A percentile compares a stretch with the other conserved stretches of the same genome.
phyloP scores from a whole-genome alignment of 2,797 vertebrate genomes.

The Calcarius lapponicus region DNA sequence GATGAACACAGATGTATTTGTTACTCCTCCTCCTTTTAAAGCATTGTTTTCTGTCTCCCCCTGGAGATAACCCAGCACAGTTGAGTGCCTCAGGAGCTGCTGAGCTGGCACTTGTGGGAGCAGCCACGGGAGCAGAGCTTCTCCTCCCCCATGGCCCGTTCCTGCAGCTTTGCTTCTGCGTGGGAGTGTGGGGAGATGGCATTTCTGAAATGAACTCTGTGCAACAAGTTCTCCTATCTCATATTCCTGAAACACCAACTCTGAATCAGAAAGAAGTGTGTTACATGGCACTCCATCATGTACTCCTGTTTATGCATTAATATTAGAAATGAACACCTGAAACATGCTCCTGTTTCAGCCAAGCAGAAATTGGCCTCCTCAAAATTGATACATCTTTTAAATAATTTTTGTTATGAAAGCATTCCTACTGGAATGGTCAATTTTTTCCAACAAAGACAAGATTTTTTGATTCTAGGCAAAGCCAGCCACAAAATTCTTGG shows the following conservation, averaged over 20 bases:
- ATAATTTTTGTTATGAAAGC: no score
- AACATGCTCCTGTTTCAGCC: background rate
- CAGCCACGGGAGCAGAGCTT: background rate
- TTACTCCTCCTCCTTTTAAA: background rate
- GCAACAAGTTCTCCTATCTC: background rate
- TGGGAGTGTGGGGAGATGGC: background rate
- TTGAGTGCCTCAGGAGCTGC: background rate
- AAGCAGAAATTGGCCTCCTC: background rate
- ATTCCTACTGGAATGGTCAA: no score
- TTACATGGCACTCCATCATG: background rate
- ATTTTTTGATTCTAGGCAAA: no score
- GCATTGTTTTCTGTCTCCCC: background rate
- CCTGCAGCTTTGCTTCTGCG: background rate
- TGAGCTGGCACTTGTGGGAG: background rate
- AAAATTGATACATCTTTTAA: no score
- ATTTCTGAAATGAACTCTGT: background rate
- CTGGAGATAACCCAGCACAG: background rate
- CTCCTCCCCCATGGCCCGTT: rapidly evolving
- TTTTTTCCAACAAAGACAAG: no score
- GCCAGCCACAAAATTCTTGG: no score
- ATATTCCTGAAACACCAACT: background rate
- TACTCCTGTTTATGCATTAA: background rate
- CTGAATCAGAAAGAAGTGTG: background rate
- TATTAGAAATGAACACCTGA: background rate
- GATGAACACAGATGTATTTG: background rate